phyloP scores from a whole-genome alignment of 2,113 vertebrate species.

The Odocoileus virginianus region DNA sequence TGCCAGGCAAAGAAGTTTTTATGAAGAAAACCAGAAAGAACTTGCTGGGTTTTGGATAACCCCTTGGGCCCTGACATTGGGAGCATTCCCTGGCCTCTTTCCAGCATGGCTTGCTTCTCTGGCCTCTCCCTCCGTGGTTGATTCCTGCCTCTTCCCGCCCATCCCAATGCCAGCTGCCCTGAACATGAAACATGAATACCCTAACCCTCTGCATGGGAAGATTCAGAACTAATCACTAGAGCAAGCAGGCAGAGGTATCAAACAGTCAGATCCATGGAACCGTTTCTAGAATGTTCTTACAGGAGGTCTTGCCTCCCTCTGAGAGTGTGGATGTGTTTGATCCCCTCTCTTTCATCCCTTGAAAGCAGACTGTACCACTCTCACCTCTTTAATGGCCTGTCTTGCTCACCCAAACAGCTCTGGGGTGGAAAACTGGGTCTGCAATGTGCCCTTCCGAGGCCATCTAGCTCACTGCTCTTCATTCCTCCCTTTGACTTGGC shows the following conservation, averaged over 20 bases:
- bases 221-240: not conserved
- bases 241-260: not conserved
- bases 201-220: not conserved
- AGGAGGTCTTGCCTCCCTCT: not conserved
- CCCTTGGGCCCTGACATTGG: not conserved
- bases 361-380: not conserved
- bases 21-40: not conserved
- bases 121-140: not conserved
- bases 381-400: not conserved
- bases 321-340: not conserved
- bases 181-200: not conserved
- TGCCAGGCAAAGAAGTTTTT: not conserved
- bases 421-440: not conserved
- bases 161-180: accelerated
- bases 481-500: accelerated
- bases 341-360: not conserved
- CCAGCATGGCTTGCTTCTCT: not conserved
- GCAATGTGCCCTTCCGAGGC: not conserved
- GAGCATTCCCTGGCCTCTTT: too few relatives aligned
- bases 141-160: accelerated
- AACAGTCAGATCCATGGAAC: not conserved
- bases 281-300: not conserved
- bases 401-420: not conserved
- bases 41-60: not conserved
- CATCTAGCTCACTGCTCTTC: not conserved